These are phyloP conservation scores for Hemicrepidius hirtus DNA, from an alignment of 2,888 invertebrate genomes.

Conservation along the genomic window DNA sequence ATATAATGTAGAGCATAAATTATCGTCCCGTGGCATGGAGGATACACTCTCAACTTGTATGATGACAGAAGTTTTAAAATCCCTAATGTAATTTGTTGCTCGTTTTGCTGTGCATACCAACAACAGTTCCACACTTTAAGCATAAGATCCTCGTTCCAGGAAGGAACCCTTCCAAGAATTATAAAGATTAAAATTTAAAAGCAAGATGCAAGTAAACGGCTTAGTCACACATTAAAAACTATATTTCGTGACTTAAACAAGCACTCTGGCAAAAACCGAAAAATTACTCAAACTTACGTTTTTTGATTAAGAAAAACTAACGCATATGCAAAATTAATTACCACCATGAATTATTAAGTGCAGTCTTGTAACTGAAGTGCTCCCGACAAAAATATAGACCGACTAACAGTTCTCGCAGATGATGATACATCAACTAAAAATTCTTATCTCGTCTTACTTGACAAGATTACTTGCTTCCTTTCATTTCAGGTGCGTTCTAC, in stretches of 20 bases:
- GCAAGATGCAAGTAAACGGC: too few species aligned
- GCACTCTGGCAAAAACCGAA: background rate
- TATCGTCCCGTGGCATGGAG: conserved; percentile 38
- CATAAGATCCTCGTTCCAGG: background rate
- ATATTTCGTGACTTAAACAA: too few species aligned
- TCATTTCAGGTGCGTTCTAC: conserved; percentile 7
- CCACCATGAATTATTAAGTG: conserved; percentile 13
- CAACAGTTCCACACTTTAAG: background rate
- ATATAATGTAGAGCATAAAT: conserved; percentile 40
- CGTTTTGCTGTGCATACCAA: conserved; percentile 16
- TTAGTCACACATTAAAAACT: too few species aligned
- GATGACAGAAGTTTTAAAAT: conserved; percentile 35
- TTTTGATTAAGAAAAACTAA: background rate
- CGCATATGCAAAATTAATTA: conserved; percentile 11
- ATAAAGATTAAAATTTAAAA: too few species aligned
- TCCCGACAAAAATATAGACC: background rate
- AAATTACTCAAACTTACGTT: background rate
- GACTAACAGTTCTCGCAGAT: conserved; percentile 1
- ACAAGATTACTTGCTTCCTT: background rate
- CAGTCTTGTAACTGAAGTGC: conserved; percentile 13
- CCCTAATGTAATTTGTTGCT: conserved; percentile 43
- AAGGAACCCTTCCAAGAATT: background rate
- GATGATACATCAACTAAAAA: conserved; percentile 19
- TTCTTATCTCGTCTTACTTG: background rate
- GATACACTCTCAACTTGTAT: conserved; percentile 28